Percentiles rank a stretch among this genome's conserved stretches.
phyloP scores from a whole-genome alignment of 2,113 vertebrate species.

The Catharus fuscescens region DNA sequence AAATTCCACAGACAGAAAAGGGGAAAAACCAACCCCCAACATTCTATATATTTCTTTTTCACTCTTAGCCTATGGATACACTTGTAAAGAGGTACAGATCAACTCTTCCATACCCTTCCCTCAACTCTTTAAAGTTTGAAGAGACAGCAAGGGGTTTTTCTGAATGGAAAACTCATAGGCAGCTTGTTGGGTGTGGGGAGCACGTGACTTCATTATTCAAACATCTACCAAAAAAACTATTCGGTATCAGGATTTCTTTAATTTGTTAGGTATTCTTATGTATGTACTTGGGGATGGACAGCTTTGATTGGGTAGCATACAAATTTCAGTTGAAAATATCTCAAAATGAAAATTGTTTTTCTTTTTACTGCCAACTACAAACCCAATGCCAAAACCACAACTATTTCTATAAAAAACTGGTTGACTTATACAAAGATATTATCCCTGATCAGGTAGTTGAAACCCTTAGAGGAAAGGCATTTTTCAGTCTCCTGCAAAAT shows the following conservation, averaged over 20 bases:
- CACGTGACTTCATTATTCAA: neutral
- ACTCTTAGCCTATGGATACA: neutral
- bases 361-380: neutral
- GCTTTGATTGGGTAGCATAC: neutral
- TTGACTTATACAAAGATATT: neutral
- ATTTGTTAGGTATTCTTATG: neutral
- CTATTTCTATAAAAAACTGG: neutral
- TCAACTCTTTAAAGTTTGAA: neutral
- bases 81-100: neutral
- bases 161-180: neutral
- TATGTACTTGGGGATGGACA: neutral
- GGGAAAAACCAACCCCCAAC: no score
- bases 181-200: neutral
- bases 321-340: neutral
- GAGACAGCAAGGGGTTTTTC: neutral
- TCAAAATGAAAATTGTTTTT: neutral
- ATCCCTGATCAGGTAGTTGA: neutral
- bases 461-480: neutral
- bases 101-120: neutral
- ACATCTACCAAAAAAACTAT: neutral
- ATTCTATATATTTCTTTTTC: neutral
- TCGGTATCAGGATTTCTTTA: neutral
- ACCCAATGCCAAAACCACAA: neutral
- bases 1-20: no score
- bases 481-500: neutral